A percentile compares a stretch with the other conserved stretches of the same genome.
Conservation (phyloP, 2,888 invertebrate species). For the Coelinius sp. region DNA sequence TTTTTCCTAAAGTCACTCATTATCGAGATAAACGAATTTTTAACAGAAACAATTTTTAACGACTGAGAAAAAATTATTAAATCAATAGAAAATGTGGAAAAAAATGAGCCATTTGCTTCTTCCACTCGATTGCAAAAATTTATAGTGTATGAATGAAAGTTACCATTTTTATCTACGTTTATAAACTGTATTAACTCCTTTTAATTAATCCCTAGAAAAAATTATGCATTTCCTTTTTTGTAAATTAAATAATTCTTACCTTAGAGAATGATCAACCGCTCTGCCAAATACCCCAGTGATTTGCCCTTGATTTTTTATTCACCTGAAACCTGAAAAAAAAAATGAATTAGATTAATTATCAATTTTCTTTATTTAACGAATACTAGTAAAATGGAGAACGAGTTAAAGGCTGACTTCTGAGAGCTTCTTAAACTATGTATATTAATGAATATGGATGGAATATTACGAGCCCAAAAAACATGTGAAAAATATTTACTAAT, state of each 20-base stretch:
- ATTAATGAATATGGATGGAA: background rate
- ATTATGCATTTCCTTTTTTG: background rate
- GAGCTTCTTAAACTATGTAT: slow-evolving; percentile 21
- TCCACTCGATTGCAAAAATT: slow-evolving; percentile 51
- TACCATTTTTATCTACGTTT: slow-evolving; percentile 70
- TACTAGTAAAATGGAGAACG: slow-evolving; percentile 19
- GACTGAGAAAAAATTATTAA: too few species aligned
- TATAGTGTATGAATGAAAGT: slow-evolving; percentile 70
- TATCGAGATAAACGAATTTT: background rate
- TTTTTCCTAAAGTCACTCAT: background rate
- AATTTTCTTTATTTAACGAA: background rate
- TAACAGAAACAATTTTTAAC: too few species aligned
- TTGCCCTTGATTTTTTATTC: too few species aligned
- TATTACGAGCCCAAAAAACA: background rate
- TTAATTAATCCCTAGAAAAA: background rate
- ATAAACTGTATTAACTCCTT: slow-evolving; percentile 46
- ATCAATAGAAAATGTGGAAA: too few species aligned
- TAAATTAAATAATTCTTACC: background rate
- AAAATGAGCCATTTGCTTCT: too few species aligned
- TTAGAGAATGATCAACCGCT: slow-evolving; percentile 1
- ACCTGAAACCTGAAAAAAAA: background rate
- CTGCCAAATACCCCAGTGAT: slow-evolving; percentile 6
- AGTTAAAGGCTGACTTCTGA: slow-evolving; percentile 28
- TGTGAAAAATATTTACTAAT: slow-evolving; percentile 1
- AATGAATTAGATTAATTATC: background rate